Conservation (phyloP, 2,797 vertebrate species). For the Lacerta bilineata region DNA sequence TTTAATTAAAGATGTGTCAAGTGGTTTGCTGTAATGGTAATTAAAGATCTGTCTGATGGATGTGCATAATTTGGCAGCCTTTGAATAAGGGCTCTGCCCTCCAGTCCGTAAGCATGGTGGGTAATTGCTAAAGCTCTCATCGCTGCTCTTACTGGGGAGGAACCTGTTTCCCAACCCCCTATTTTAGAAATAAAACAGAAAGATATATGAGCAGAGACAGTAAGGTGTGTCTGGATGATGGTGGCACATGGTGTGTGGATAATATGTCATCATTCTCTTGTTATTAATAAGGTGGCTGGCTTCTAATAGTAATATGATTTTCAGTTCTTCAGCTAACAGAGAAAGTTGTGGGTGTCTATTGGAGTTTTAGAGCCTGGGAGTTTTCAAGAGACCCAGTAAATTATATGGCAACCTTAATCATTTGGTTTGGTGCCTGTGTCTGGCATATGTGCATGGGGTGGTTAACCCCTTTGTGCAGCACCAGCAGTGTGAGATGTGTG, state of each 20-base stretch:
- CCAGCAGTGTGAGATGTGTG: too few relatives aligned
- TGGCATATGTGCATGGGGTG: neutral
- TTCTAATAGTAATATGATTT: neutral
- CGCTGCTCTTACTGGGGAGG: constrained; percentile 15
- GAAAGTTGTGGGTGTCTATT: neutral
- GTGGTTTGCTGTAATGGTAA: constrained; percentile 43
- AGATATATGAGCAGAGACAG: neutral
- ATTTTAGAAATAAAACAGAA: neutral
- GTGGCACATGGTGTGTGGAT: neutral
- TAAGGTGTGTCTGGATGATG: constrained; percentile 21
- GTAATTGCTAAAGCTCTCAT: constrained; percentile 13
- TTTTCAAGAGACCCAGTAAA: neutral
- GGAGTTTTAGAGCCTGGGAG: neutral
- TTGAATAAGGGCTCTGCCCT: constrained; percentile 30
- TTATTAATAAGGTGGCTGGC: neutral
- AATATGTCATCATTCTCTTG: neutral
- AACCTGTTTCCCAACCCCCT: neutral
- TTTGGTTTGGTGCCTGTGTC: neutral
- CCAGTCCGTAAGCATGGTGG: neutral
- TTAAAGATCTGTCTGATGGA: constrained; percentile 48
- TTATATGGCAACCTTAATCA: neutral
- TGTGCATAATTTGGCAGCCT: constrained; percentile 37
- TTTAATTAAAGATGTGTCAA: constrained; percentile 53
- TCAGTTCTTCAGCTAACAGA: neutral
- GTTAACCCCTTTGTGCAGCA: too few relatives aligned